Evolutionary conservation across 2,888 invertebrate genomes (phyloP).

Genomic region (Trileptium ribeirensis): DNA sequence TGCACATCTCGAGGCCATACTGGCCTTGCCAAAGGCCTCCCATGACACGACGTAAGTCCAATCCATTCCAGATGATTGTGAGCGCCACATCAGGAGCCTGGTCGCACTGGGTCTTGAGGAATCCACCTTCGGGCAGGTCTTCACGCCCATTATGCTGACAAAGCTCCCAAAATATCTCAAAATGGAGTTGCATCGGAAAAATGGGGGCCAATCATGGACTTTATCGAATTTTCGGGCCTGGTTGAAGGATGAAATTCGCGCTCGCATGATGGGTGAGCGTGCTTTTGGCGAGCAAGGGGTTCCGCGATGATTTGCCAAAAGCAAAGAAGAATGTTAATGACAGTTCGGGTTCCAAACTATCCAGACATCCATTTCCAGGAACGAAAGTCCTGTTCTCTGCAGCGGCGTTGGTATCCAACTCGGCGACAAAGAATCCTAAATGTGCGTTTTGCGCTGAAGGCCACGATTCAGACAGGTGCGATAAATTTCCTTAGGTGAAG

Average conservation of each 20-base stretch:
- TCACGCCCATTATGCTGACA: neutral
- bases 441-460: neutral
- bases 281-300: neutral
- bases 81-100: neutral
- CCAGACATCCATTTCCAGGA: neutral
- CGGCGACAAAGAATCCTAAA: neutral
- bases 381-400: neutral
- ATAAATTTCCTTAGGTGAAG: neutral
- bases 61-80: neutral
- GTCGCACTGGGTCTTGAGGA: neutral
- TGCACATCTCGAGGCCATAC: neutral
- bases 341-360: neutral
- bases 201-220: neutral
- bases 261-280: neutral
- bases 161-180: neutral
- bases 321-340: neutral
- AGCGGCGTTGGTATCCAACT: neutral
- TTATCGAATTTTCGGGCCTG: neutral
- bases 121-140: neutral
- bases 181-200: neutral
- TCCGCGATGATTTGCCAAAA: neutral
- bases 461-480: neutral
- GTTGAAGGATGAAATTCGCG: conserved; percentile 4
- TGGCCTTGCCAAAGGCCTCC: no score
- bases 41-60: neutral